phyloP scores from a whole-genome alignment of 1,140 invertebrate species.

The Littorina saxatilis region DNA sequence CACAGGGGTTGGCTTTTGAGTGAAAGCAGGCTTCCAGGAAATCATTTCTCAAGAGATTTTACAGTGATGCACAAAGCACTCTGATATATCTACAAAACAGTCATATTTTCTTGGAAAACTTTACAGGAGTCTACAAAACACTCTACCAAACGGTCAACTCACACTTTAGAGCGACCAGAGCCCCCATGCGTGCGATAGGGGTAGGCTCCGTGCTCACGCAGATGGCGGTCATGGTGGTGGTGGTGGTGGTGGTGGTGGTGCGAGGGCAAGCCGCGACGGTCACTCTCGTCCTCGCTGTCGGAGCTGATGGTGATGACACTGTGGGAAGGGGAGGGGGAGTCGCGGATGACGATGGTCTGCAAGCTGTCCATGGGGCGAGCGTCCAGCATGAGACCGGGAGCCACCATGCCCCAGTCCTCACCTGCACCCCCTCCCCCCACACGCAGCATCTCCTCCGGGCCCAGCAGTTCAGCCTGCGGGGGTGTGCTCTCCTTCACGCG shows the following conservation, averaged over 20 bases:
- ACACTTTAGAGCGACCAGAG: slow-evolving; percentile 20
- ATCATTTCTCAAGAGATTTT: no score
- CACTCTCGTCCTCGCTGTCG: slow-evolving; percentile 89
- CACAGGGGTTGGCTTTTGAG: no score
- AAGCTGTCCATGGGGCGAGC: slow-evolving; percentile 67
- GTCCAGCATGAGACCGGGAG: slow-evolving; percentile 34
- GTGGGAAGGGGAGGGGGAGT: slow-evolving; percentile 90
- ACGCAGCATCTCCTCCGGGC: slow-evolving; percentile 54
- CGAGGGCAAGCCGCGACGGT: slow-evolving; percentile 53
- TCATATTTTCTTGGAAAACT: no score
- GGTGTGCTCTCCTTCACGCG: slow-evolving; percentile 97
- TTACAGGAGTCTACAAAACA: no score
- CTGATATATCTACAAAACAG: no score
- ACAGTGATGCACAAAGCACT: no score
- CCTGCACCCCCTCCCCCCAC: slow-evolving; percentile 39
- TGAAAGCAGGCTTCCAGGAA: no score
- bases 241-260: slow-evolving; percentile 42
- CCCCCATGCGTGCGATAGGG: no score
- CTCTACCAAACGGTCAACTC: slow-evolving; percentile 10
- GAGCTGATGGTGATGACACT: slow-evolving; percentile 98
- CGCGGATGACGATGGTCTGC: slow-evolving; percentile 91
- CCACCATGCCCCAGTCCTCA: neutral
- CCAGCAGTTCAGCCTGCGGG: slow-evolving; percentile 77
- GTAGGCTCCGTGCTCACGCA: neutral
- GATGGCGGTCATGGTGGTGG: slow-evolving; percentile 17